Base-by-base conservation (phyloP, 2,888 invertebrate genomes). In the Philopedon plagiatum region DNA sequence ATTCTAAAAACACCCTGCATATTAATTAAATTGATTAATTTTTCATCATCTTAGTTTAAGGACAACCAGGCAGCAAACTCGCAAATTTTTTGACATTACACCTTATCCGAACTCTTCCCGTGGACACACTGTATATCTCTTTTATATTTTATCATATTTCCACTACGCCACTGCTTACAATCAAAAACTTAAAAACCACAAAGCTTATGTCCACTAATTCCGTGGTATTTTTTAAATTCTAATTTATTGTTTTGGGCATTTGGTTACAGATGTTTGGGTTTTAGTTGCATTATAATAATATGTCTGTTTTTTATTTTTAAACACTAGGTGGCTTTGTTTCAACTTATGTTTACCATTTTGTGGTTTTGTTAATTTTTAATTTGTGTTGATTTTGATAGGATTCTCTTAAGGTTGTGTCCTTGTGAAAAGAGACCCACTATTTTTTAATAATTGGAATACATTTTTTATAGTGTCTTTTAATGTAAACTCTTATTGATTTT, bases 221-320 rank as follows among this genome's bases (percentile, higher is more conserved):
- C 51, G 26, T 8, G n/a, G 29, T 37, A 49, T 64, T 58, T 70
- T 71, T 71, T 60, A 44, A 39, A 64, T 37, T 60, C 56, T 64
- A 71, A 71, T 71, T 71, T 71, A 71, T 71, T 58, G 58, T 46
- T 49, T 44, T 57, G 23, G 70, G 46, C 58, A 64, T 64, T 71
- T 64, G 46, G 26, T 64, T 58, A 64, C 70, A 71, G 63, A 56
- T 71, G 70, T 64, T 71, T 49, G 19, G 19, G 34, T 57, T 54
- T 29, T 18, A 9, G 3, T 15, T 19, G n/a, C 5, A 21, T 29
- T 60, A 15, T 60, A 62, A 49, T 32, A 62, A 23, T 62, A 19
- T 46, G 1, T 13, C 2, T 32, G 29, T 37, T 29, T 13, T 46
- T 18, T n/a, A n/a, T n/a, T 61, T 18, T 62, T 39, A 57, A 18